phyloP scores from a whole-genome alignment of 2,888 invertebrate genomes.

The Lucinisca nassula region DNA sequence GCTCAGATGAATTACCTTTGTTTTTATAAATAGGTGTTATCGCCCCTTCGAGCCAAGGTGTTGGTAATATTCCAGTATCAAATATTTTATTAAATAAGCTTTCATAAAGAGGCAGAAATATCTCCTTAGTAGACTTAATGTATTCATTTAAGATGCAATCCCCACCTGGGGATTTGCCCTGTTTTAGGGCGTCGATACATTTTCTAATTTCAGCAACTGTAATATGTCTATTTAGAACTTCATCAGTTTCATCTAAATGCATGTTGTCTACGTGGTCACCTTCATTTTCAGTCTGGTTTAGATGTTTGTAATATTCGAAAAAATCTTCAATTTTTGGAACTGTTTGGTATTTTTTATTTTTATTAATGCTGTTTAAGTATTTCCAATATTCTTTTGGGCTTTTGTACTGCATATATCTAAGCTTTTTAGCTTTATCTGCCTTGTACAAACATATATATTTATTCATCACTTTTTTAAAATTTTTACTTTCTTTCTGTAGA shows the following conservation, averaged over 20 bases:
- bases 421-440: not conserved
- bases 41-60: constrained; percentile 9
- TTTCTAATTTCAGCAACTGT: not conserved
- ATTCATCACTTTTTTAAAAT: not conserved
- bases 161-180: not conserved
- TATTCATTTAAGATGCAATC: not conserved
- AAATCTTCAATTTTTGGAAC: not conserved
- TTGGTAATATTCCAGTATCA: not conserved
- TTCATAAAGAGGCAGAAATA: not conserved
- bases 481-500: not conserved
- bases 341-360: not conserved
- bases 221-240: not conserved
- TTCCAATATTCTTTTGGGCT: not conserved
- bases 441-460: not conserved
- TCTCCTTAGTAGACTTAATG: not conserved
- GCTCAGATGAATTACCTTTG: not conserved
- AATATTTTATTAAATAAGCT: constrained; percentile 21
- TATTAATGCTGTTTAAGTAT: not conserved
- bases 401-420: not conserved
- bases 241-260: not conserved
- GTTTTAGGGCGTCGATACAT: not conserved
- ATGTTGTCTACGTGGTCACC: not conserved
- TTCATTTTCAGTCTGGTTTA: not conserved
- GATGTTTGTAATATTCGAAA: not conserved
- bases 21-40: not conserved